Base-by-base conservation (phyloP, 1,140 invertebrate species). In the Ruditapes philippinarum region DNA sequence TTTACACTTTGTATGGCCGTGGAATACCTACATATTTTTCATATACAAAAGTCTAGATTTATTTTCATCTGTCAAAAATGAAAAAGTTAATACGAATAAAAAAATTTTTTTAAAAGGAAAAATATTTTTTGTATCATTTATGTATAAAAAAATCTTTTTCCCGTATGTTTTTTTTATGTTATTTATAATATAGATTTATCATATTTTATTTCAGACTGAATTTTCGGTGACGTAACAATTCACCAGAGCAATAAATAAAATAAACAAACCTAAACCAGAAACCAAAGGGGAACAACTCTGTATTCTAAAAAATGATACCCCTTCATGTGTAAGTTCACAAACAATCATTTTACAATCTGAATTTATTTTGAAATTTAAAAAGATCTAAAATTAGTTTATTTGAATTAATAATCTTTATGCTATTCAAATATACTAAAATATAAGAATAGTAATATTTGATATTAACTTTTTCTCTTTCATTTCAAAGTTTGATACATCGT, bases 261-360 rank as follows among this genome's bases (percentile, higher is more conserved):
- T 78, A 78, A 31, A 49, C 45, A 40, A 78, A 54, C 19, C 54
- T 78, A 12, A 78, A 33, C 74, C 74, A 19, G 28, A 78, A 12
- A 31, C 1, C 28, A n/a, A 78, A 78, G 74, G 74, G 45, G 33
- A 49, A 54, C 54, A 22, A 78, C 45, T 78, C 36, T n/a, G 14
- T 42, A 22, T 51, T 78, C 22, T 45, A 19, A n/a, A n/a, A 28
- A 22, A 22, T 36, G 42, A 51, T 22, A 78, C 74, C 1, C 74
- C 74, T 14, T 54, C 36, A 22, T 57, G 25, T 17, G 74, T 78
- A 78, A 54, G 74, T 78, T 51, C 5, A 57, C 9, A 7, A 14
- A 45, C 22, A 57, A 57, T 57, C 25, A 65, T 65, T 31, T 4
- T 3, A 31, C 28, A 31, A 28, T 12, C 25, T 9, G 31, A 65